phyloP scores from a whole-genome alignment of 1,140 invertebrate genomes.

The Plodia interpunctella region DNA sequence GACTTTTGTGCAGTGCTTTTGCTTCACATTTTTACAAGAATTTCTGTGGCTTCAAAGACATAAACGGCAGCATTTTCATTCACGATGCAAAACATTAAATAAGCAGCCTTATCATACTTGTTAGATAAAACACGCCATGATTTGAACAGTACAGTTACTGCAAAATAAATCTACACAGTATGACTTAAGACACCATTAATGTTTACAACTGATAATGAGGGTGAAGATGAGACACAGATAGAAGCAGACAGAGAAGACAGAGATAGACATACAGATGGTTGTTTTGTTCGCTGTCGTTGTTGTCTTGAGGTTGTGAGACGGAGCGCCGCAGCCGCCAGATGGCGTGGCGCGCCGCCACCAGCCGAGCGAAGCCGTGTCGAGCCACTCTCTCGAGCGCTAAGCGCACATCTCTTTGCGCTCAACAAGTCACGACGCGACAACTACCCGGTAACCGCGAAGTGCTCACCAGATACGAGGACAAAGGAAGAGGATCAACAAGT shows the following conservation, averaged over 20 bases:
- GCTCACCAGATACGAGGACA: constrained; percentile 42
- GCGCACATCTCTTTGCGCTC: constrained; percentile 52
- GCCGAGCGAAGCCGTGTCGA: constrained; percentile 80
- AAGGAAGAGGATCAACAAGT: constrained; percentile 50
- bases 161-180: not conserved
- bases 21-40: not conserved
- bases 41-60: too few relatives aligned
- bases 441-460: constrained; percentile 26
- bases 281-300: constrained; percentile 76
- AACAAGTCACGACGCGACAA: constrained; percentile 42
- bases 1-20: constrained; percentile 1
- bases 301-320: constrained; percentile 77
- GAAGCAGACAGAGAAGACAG: constrained; percentile 59
- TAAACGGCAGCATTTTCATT: too few relatives aligned
- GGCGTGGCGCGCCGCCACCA: constrained; percentile 81
- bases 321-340: constrained; percentile 80
- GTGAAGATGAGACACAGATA: constrained; percentile 28
- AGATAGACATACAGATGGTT: constrained; percentile 76
- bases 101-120: too few relatives aligned
- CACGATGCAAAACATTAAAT: too few relatives aligned
- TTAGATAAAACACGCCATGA: too few relatives aligned
- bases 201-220: not conserved
- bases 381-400: constrained; percentile 74
- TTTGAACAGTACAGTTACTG: not conserved
- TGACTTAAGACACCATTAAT: not conserved